These are phyloP conservation scores for Callipepla squamata DNA, from an alignment of 2,113 vertebrate genomes.

Conservation along the genomic window DNA sequence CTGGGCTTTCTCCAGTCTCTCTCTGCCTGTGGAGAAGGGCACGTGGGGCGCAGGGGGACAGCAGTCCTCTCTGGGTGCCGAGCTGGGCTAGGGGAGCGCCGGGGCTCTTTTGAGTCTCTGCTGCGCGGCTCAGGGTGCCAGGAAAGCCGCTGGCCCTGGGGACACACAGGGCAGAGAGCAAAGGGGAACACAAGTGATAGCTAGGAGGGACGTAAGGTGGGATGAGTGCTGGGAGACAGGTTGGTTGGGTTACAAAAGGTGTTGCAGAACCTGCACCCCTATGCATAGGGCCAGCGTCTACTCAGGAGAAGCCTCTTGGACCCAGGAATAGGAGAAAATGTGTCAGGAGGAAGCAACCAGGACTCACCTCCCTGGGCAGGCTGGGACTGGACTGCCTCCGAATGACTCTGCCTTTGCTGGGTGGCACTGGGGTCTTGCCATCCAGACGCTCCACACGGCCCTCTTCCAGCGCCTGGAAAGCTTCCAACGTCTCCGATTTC, in stretches of 20 bases:
- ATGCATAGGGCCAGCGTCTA: not conserved
- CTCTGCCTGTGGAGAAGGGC: not conserved
- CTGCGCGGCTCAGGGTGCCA: slow-evolving; percentile 28
- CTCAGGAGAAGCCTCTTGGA: not conserved
- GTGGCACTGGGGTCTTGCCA: slow-evolving; percentile 60
- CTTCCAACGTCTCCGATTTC: slow-evolving; percentile 78
- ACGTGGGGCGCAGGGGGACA: not conserved
- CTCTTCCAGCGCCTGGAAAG: slow-evolving; percentile 78
- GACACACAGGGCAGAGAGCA: not conserved
- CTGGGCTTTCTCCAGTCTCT: slow-evolving; percentile 8
- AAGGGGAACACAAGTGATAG: not conserved
- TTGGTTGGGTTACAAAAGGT: not conserved
- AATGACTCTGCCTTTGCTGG: slow-evolving; percentile 66
- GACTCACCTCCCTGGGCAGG: slow-evolving; percentile 79
- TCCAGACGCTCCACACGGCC: slow-evolving; percentile 69
- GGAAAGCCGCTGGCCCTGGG: slow-evolving; percentile 54
- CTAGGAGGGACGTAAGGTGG: not conserved
- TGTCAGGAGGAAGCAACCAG: not conserved
- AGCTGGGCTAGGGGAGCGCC: slow-evolving; percentile 36
- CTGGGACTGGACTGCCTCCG: slow-evolving; percentile 77
- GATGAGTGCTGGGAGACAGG: not conserved
- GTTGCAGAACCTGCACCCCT: not conserved
- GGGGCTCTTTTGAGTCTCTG: slow-evolving; percentile 30
- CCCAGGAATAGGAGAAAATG: not conserved
- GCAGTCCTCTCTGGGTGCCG: not conserved